These are phyloP conservation scores for Nesidiocoris tenuis DNA, from an alignment of 2,888 invertebrate species.

Conservation along the genomic window DNA sequence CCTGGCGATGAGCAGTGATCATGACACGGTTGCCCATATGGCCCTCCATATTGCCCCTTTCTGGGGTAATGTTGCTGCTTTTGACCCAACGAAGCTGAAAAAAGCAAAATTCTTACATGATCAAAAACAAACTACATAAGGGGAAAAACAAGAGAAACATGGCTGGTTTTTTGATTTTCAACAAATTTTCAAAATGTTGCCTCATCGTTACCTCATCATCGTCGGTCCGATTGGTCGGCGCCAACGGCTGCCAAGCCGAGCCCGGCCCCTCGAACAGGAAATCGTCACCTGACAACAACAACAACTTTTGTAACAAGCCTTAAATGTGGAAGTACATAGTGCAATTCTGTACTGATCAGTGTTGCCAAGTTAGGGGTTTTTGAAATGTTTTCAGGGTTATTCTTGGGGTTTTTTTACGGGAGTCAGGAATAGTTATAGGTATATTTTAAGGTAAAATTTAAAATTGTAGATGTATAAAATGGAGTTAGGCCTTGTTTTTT, in stretches of 20 bases:
- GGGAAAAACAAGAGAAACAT: background rate
- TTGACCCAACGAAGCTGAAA: slow-evolving; percentile 46
- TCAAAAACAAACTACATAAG: background rate
- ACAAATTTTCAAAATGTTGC: no score
- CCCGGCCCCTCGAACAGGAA: slow-evolving; percentile 46
- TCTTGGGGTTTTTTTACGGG: no score
- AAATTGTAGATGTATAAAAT: no score
- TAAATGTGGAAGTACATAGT: background rate
- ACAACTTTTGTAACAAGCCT: no score
- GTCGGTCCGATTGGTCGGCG: slow-evolving; percentile 47
- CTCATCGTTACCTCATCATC: slow-evolving; percentile 50
- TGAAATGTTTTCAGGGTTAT: no score
- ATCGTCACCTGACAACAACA: slow-evolving; percentile 47
- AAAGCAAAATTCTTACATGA: background rate
- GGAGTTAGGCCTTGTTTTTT: no score
- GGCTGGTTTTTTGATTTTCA: background rate
- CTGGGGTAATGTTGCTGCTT: slow-evolving; percentile 48
- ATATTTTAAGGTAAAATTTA: no score
- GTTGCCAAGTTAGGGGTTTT: no score
- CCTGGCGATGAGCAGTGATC: slow-evolving; percentile 41
- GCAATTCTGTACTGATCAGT: background rate
- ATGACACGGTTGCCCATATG: slow-evolving; percentile 34
- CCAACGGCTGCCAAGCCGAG: slow-evolving; percentile 42
- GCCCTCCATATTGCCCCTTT: slow-evolving; percentile 44
- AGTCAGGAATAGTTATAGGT: no score